Evolutionary conservation across 1,140 invertebrate genomes (phyloP), one percentile per base, ranked within the genome.

Genomic region (Trichomalopsis sarcophagae): DNA sequence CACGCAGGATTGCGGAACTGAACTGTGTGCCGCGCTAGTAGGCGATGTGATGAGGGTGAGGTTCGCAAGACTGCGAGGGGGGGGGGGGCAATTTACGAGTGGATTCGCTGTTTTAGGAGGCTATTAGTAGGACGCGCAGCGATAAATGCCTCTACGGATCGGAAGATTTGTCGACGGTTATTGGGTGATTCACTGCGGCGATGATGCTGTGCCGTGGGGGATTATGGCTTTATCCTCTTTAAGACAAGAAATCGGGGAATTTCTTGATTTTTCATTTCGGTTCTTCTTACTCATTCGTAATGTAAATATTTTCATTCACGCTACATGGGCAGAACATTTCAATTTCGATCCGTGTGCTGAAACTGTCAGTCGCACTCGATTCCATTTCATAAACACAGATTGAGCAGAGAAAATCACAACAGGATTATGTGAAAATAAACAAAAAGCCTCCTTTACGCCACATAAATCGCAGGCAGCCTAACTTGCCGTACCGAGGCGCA

Each of bases 191-290:
- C 71, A 47, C 40, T 40, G 78, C 66, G 36, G 17, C 13, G 17
- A 69, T n/a, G 40, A 36, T 69, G 14, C 78, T 36, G 10, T 13
- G 78, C 17, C 11, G 62, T 14, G 11, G 33, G 17, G 23, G 2
- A 4, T 62, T 33, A 79, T 50, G 77, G 77, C 55, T 79, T 79
- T 68, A 68, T 79, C 55, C 30, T 77, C 13, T 27, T 27, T 40
- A 40, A 23, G 27, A 10, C 2, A 23, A 2, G 13, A 33, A 6
- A 62, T 62, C 13, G 21, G 13, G 27, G 23, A 1, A 21, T 13
- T 33, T 78, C 47, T 30, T 5, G 36, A 21, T 30, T 76, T 23
- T 11, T 23, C 74, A 62, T 62, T 4, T 7, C 17, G 0, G 13
- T 1, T 55, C 17, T 55, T 55, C 17, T 10, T 14, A 0, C 50